Conservation (phyloP, 1,140 invertebrate genomes). For the Cepaea nemoralis region DNA sequence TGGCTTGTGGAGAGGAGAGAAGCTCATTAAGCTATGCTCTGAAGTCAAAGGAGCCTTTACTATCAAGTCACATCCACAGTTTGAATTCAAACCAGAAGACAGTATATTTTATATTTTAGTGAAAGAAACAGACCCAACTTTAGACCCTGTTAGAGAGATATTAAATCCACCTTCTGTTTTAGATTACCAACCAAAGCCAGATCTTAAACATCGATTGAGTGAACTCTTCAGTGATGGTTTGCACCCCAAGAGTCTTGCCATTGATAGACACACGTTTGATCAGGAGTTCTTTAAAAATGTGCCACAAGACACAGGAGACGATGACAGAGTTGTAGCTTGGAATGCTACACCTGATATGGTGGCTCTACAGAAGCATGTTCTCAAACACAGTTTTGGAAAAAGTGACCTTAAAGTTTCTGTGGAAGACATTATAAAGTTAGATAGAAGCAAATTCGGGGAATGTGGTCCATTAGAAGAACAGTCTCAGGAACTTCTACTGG, state of each 20-base stretch:
- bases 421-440: conserved; percentile 58
- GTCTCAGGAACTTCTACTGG: conserved; percentile 62
- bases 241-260: conserved; percentile 61
- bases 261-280: conserved; percentile 64
- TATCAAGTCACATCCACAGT: conserved; percentile 62
- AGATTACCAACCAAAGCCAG: conserved; percentile 49
- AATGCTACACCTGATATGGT: conserved; percentile 66
- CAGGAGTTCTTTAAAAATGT: conserved; percentile 59
- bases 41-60: conserved; percentile 58
- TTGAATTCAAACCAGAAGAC: conserved; percentile 63
- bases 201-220: conserved; percentile 52
- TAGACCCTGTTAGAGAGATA: conserved; percentile 39
- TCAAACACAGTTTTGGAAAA: conserved; percentile 52
- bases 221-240: conserved; percentile 61
- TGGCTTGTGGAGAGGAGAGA: conserved; percentile 69
- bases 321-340: conserved; percentile 54
- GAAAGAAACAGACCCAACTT: not conserved
- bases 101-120: conserved; percentile 53
- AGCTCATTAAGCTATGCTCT: conserved; percentile 65
- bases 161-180: conserved; percentile 47
- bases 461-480: conserved; percentile 63
- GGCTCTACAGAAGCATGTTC: conserved; percentile 65
- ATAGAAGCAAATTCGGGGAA: conserved; percentile 55
- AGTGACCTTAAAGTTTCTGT: conserved; percentile 57
- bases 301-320: conserved; percentile 39